phyloP scores from a whole-genome alignment of 2,113 vertebrate genomes.

The Cygnus atratus region DNA sequence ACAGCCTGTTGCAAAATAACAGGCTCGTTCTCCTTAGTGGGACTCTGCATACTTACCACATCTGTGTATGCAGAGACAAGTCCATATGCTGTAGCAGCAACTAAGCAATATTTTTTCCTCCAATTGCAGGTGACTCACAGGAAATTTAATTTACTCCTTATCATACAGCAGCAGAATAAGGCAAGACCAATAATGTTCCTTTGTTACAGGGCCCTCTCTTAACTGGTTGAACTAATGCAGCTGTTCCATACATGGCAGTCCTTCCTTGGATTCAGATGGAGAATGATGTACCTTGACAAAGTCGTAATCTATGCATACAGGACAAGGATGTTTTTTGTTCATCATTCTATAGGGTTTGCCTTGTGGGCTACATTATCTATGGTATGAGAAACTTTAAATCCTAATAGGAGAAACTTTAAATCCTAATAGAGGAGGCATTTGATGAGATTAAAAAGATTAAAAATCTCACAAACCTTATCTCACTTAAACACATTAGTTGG shows the following conservation, averaged over 20 bases:
- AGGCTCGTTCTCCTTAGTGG: background rate
- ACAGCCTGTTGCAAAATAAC: background rate
- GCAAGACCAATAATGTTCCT: background rate
- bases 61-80: background rate
- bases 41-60: background rate
- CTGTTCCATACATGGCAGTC: background rate
- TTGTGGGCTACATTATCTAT: background rate
- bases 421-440: background rate
- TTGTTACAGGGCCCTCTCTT: background rate
- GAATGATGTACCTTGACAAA: background rate
- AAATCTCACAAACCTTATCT: background rate
- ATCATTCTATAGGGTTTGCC: background rate
- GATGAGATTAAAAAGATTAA: background rate
- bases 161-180: background rate
- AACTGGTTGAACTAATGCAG: background rate
- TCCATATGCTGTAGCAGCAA: background rate
- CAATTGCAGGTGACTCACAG: background rate
- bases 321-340: background rate
- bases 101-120: background rate
- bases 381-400: background rate
- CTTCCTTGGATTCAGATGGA: background rate
- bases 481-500: background rate
- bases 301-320: background rate
- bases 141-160: slow-evolving; percentile 21
- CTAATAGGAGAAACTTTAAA: background rate